Evolutionary conservation across 2,797 vertebrate species (phyloP), one percentile per base, ranked within the genome.

Genomic region (Somateria mollissima): DNA sequence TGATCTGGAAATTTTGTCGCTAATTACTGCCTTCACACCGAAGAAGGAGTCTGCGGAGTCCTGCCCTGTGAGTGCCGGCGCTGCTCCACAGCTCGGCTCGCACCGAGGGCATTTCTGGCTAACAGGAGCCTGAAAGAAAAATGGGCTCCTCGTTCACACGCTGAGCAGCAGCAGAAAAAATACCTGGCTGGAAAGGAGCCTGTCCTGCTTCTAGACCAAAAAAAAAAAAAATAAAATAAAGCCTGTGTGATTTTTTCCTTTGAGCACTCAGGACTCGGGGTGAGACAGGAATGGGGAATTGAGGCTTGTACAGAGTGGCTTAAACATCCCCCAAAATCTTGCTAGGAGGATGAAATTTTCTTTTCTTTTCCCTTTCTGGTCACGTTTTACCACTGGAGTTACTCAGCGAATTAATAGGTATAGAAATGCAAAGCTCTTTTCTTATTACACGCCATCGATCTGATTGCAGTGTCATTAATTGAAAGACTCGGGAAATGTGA

Each of bases 381-480:
- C 97, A 98, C 96, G 95, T 97, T 97, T 97, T 95, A 89, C 81
- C 94, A 96, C 92, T 93, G 96, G 92, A 98, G 97, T 98, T 98
- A 97, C 97, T 98, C 97, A 98, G 97, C 96, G 96, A 98, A 98
- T 98, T 98, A 98, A 98, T 98, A 98, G 96, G 97, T 97, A 97
- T 96, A 97, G 98, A 98, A 98, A 98, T 98, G 97, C 97, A 97
- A 97, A 98, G 98, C 97, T 98, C 97, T 97, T 97, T 98, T 97
- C 97, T 98, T 97, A 98, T 98, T 98, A 97, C 97, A 97, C 96
- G 96, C 96, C 97, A 98, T 98, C 95, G 98, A 98, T 98, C 97
- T 97, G 97, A 98, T 97, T 98, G 98, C 98, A 95, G 96, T 98
- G 97, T 97, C 97, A 97, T 98, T 98, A 97, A 98, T 97, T 97